Evolutionary conservation across 2,888 invertebrate genomes (phyloP).

Genomic region (Yponomeuta evonymella): DNA sequence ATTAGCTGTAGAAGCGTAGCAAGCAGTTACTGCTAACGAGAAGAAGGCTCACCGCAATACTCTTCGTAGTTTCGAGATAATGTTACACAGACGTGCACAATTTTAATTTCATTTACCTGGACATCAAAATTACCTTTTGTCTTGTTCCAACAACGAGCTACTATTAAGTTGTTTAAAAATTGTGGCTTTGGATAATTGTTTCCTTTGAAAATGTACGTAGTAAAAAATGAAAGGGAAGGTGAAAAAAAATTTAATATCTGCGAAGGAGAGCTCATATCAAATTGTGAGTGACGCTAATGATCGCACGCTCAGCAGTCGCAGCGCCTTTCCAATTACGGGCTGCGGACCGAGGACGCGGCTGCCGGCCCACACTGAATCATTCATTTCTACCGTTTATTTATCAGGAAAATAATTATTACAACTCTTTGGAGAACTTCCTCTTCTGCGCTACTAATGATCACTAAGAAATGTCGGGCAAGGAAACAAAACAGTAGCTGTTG

Average conservation of each 20-base stretch:
- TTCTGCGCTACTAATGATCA: background rate
- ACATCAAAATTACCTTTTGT: background rate
- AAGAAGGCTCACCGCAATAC: background rate
- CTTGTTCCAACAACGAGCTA: background rate
- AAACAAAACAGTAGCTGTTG: background rate
- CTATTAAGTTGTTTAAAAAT: background rate
- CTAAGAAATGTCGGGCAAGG: background rate
- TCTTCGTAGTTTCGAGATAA: background rate
- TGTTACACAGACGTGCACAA: background rate
- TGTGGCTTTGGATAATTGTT: background rate
- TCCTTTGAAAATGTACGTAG: background rate
- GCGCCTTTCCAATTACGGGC: slow-evolving; percentile 60
- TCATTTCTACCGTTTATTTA: background rate
- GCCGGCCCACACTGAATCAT: slow-evolving; percentile 1
- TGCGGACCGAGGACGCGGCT: slow-evolving; percentile 6
- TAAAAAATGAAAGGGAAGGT: slow-evolving; percentile 6
- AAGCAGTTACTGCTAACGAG: background rate
- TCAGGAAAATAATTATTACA: background rate
- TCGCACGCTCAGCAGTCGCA: slow-evolving; percentile 50
- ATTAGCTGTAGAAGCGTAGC: background rate
- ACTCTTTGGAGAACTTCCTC: background rate
- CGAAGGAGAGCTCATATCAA: slow-evolving; percentile 35
- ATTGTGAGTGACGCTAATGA: slow-evolving; percentile 74
- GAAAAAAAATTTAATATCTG: slow-evolving; percentile 14
- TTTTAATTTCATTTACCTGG: background rate